Conservation (phyloP, 2,888 invertebrate species). For the Orchestes rusci region DNA sequence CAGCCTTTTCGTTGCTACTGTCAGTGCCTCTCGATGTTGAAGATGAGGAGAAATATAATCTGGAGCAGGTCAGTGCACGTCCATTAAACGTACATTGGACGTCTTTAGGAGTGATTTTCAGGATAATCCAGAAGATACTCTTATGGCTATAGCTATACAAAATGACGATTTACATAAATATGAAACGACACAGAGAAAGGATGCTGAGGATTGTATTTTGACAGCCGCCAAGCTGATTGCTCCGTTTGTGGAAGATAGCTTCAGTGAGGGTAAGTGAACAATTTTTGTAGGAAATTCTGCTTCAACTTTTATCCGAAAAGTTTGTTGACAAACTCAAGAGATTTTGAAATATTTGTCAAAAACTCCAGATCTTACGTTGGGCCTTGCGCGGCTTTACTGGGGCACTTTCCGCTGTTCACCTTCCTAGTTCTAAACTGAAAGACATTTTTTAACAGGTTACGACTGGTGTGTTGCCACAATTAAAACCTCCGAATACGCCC, state of each 20-base stretch:
- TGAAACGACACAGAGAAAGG: constrained; percentile 61
- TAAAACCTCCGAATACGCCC: constrained; percentile 78
- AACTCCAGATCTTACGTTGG: constrained; percentile 18
- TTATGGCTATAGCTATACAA: constrained; percentile 59
- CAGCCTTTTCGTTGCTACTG: constrained; percentile 82
- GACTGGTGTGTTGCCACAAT: constrained; percentile 92
- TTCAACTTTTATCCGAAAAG: too few species aligned
- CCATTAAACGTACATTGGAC: too few species aligned
- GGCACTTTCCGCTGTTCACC: too few species aligned
- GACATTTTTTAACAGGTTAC: too few species aligned
- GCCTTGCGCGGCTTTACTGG: too few species aligned
- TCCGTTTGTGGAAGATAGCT: constrained; percentile 67
- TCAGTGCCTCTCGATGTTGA: constrained; percentile 79
- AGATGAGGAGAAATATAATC: constrained; percentile 66
- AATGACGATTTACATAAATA: constrained; percentile 68
- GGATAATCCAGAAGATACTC: constrained; percentile 42
- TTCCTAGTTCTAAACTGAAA: too few species aligned
- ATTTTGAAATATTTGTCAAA: too few species aligned
- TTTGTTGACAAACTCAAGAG: too few species aligned
- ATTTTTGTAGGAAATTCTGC: too few species aligned
- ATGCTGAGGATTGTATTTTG: constrained; percentile 75
- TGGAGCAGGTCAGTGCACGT: constrained; percentile 39
- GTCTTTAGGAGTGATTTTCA: too few species aligned
- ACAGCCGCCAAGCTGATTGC: constrained; percentile 86
- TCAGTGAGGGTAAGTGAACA: constrained; percentile 57